Percentiles rank a stretch among this genome's conserved stretches.
These are phyloP conservation scores for Myotis davidii DNA, from an alignment of 2,113 vertebrate species.

Conservation along the genomic window DNA sequence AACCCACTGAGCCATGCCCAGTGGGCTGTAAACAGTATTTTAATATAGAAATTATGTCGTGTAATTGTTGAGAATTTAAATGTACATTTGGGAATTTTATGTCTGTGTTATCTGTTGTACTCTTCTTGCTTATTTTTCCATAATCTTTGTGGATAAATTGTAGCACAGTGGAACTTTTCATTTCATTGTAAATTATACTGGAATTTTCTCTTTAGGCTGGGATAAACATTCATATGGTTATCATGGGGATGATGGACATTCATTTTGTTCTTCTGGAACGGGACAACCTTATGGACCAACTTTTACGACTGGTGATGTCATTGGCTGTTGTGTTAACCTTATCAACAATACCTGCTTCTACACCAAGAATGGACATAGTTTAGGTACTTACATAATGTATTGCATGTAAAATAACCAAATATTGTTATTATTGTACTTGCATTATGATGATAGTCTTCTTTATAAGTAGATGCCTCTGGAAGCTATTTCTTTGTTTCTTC, in stretches of 20 bases:
- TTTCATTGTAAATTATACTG: slow-evolving; percentile 68
- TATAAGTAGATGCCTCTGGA: neutral
- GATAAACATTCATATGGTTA: slow-evolving; percentile 93
- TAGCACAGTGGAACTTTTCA: neutral
- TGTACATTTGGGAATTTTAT: slow-evolving; percentile 1
- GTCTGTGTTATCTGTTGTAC: neutral
- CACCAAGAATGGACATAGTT: slow-evolving; percentile 92
- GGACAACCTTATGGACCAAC: slow-evolving; percentile 91
- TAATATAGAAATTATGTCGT: neutral
- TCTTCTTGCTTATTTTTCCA: slow-evolving; percentile 28
- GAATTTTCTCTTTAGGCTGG: slow-evolving; percentile 87
- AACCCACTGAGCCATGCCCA: too few relatives aligned
- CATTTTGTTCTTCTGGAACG: slow-evolving; percentile 92
- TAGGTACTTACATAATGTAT: slow-evolving; percentile 84
- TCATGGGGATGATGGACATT: slow-evolving; percentile 91
- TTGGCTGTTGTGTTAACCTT: slow-evolving; percentile 91
- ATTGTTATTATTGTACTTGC: neutral
- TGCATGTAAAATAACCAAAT: slow-evolving; percentile 47
- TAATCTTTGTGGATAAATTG: slow-evolving; percentile 37
- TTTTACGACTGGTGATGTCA: slow-evolving; percentile 91
- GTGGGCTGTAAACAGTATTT: neutral
- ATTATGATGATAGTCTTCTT: neutral
- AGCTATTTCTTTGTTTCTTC: slow-evolving; percentile 36
- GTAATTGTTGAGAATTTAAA: slow-evolving; percentile 42
- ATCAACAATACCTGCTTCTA: slow-evolving; percentile 93